A percentile compares a stretch with the other conserved stretches of the same genome.
Evolutionary conservation across 2,888 invertebrate species (phyloP).

Genomic region (Hypomecis atomaria): DNA sequence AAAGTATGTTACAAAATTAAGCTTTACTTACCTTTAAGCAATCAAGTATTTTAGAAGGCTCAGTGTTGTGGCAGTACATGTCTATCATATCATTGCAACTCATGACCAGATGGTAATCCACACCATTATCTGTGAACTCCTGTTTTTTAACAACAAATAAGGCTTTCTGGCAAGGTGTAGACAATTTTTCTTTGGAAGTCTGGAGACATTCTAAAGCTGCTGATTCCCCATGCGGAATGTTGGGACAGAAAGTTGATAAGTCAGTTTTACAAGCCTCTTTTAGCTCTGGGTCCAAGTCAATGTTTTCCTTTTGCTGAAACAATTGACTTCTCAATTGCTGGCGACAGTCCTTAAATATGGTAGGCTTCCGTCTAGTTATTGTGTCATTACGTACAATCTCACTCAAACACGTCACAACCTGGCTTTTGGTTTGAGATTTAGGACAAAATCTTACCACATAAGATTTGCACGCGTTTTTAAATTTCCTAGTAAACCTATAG

Average conservation of each 20-base stretch:
- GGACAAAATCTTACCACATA: conserved; percentile 89
- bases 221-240: conserved; percentile 87
- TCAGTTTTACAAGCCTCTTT: conserved; percentile 93
- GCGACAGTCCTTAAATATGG: conserved; percentile 94
- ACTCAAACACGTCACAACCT: conserved; percentile 94
- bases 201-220: conserved; percentile 93
- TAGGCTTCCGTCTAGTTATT: conserved; percentile 89
- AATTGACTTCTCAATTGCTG: conserved; percentile 96
- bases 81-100: conserved; percentile 95
- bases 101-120: conserved; percentile 93
- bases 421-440: conserved; percentile 89
- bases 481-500: conserved; percentile 96
- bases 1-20: too few species aligned
- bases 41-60: conserved; percentile 88
- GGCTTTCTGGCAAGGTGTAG: conserved; percentile 89
- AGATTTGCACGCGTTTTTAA: conserved; percentile 96
- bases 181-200: conserved; percentile 86
- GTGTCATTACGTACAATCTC: conserved; percentile 96
- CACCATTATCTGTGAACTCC: conserved; percentile 93
- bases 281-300: conserved; percentile 93
- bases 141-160: conserved; percentile 94
- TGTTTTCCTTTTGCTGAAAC: conserved; percentile 95
- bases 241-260: conserved; percentile 89
- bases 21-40: conserved; percentile 93
- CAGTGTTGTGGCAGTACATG: conserved; percentile 91